Evolutionary conservation across 2,113 vertebrate species (phyloP), one percentile per base, ranked within the genome.

Genomic region (Myrmecophaga tridactyla): DNA sequence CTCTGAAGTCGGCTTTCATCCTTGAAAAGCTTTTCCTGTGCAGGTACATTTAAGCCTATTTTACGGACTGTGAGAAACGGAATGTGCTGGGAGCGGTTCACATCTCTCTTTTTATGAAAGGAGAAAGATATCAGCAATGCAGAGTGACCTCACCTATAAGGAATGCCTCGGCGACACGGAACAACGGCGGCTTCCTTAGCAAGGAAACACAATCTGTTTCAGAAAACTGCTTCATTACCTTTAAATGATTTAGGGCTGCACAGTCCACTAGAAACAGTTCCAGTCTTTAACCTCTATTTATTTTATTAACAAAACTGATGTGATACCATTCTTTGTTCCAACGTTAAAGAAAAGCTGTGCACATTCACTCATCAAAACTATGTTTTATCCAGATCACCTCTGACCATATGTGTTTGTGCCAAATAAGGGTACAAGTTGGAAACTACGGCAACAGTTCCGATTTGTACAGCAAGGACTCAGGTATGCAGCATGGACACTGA

Each of bases 131-230:
- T 29, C 67, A 87, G 95, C 69, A 14, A 48, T 53, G 69, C 69
- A 53, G 86, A 39, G 90, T 97, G 97, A 97, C 91, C 94, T 98
- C 97, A 98, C 95, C 96, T 96, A 53, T 34, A 34, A 96, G 89
- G 97, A 97, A 97, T 97, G 97, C 92, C 25, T 56, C 90, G 51
- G 90, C 73, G 94, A 97, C 96, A 92, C 0, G 72, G 96, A 97
- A 97, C 96, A 97, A 97, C 95, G 96, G 95, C 97, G 94, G 91
- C 94, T 96, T 96, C 97, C 97, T 97, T 95, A 83, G 1, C 81
- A 56, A 90, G 56, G 94, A 96, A 96, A 96, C 86, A 69, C 87
- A 96, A 96, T 96, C 97, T 95, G 82, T 69, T 80, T 90, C 88
- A 92, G 93, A 88, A 92, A 92, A 88, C 93, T 80, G 87, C 87